Percentiles rank a stretch among this genome's conserved stretches.
These are phyloP conservation scores for Pachydiplax longipennis DNA, from an alignment of 2,888 invertebrate species.

Conservation along the genomic window DNA sequence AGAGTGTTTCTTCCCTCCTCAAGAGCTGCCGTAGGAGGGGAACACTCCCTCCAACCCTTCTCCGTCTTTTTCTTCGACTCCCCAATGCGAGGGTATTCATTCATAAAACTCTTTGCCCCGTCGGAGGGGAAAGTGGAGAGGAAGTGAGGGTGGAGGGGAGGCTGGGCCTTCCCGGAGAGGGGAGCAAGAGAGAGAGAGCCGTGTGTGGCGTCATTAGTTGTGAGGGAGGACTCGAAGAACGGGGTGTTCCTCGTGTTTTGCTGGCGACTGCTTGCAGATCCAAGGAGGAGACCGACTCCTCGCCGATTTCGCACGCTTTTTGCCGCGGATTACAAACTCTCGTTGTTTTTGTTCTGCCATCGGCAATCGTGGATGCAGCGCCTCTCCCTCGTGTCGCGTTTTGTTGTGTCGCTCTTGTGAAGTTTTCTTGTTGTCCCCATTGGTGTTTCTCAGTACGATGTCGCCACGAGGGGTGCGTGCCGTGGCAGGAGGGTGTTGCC, in stretches of 20 bases:
- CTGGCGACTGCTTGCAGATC: neutral
- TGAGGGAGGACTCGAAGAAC: neutral
- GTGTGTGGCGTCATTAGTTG: constrained; percentile 43
- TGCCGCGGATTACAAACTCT: neutral
- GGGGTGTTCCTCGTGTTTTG: neutral
- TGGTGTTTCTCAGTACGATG: neutral
- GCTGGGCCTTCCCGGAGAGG: constrained; percentile 18
- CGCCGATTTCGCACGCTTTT: too few relatives aligned
- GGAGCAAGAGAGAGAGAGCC: neutral
- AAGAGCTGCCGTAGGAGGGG: neutral
- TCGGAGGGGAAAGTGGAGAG: constrained; percentile 14
- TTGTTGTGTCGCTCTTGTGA: neutral
- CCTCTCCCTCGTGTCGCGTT: neutral
- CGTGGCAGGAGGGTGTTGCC: neutral
- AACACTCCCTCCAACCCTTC: neutral
- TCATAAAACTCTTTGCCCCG: constrained; percentile 24
- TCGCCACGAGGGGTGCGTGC: neutral
- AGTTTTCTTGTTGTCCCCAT: neutral
- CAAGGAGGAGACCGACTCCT: neutral
- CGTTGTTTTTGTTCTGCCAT: neutral
- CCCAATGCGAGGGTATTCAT: constrained; percentile 38
- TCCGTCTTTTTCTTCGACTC: constrained; percentile 19
- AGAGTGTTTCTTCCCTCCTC: neutral
- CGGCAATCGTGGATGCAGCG: neutral
- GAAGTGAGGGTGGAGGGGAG: constrained; percentile 20